phyloP scores from a whole-genome alignment of 2,888 invertebrate species.

The Mellilla xanthometata region DNA sequence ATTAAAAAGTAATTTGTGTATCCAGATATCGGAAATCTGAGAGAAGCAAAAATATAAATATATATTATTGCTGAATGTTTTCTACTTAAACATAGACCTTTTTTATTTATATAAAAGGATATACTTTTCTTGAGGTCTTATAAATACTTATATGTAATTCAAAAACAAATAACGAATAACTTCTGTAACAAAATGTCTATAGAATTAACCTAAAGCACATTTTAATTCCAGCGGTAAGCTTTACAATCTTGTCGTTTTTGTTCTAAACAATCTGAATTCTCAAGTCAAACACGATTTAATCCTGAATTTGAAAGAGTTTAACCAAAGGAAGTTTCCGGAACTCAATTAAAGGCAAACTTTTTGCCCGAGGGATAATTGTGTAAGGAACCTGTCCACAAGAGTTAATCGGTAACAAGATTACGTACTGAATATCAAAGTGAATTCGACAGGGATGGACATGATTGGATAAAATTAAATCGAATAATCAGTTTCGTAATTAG shows the following conservation, averaged over 20 bases:
- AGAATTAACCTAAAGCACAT: too few species aligned
- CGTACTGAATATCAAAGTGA: slow-evolving; percentile 59
- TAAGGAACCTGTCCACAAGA: slow-evolving; percentile 68
- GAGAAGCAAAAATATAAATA: too few species aligned
- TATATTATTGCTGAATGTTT: too few species aligned
- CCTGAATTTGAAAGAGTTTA: slow-evolving; percentile 12
- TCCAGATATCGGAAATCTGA: too few species aligned
- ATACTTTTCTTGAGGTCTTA: too few species aligned
- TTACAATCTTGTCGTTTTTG: background rate
- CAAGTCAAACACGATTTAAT: background rate
- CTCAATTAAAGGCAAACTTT: slow-evolving; percentile 42
- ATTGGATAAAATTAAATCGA: background rate
- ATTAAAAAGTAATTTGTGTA: too few species aligned
- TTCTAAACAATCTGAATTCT: background rate
- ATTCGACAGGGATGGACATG: slow-evolving; percentile 12
- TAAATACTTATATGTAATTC: too few species aligned
- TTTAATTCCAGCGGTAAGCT: too few species aligned
- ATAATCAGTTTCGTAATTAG: background rate
- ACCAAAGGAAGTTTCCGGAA: slow-evolving; percentile 28
- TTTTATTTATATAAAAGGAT: too few species aligned
- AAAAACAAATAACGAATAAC: too few species aligned
- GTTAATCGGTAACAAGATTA: slow-evolving; percentile 69
- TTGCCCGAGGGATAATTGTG: slow-evolving; percentile 62
- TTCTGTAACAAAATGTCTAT: too few species aligned
- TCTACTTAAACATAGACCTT: too few species aligned